Base-by-base conservation (phyloP, 2,888 invertebrate species). In the Limnephilus marmoratus region DNA sequence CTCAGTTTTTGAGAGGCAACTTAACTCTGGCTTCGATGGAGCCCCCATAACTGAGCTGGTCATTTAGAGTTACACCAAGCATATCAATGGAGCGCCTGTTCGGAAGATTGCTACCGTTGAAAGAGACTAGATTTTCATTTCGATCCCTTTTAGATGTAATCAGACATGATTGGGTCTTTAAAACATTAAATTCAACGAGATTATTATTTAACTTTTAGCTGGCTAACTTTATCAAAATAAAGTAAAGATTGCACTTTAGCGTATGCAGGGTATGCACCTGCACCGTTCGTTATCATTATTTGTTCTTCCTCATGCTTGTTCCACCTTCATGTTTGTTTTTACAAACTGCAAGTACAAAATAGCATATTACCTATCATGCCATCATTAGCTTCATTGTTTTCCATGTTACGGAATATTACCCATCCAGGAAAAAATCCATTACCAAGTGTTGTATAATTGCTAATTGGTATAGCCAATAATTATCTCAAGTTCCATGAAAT, bases 401-500 rank as follows among this genome's bases (percentile, higher is more conserved):
- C 15, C 24, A 41, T 83, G 83, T 83, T 83, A 83, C 83, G 83
- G 83, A 83, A 9, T 83, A 83, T 83, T 83, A 83, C 34, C 41
- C 41, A 37, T 24, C 34, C 34, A 34, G 34, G 83, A 83, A 83
- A 83, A 83, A 83, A 37, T 83, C 9, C 83, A 83, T 68, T 68
- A 68, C 37, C 82, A 37, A 37, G 24, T 83, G 83, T 41, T 34
- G 83, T 37, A 83, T 37, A 83, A 83, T 83, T 68, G 37, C 9
- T 68, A 68, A 68, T 68, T n/a, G 68, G 68, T 7, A 68, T 0
- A 7, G 68, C 24, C 9, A n/a, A 68, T n/a, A 68, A n/a, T 68
- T 68, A 68, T 9, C 24, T 68, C 7, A 5, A 68, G 9, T 68
- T 68, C 68, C 68, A 68, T 68, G 68, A 68, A 68, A 68, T 68